Evolutionary conservation across 92 coral and sea anemone species (phyloP), one percentile per base, ranked within the genome.

Genomic region (Chrysogorgia sp.): DNA sequence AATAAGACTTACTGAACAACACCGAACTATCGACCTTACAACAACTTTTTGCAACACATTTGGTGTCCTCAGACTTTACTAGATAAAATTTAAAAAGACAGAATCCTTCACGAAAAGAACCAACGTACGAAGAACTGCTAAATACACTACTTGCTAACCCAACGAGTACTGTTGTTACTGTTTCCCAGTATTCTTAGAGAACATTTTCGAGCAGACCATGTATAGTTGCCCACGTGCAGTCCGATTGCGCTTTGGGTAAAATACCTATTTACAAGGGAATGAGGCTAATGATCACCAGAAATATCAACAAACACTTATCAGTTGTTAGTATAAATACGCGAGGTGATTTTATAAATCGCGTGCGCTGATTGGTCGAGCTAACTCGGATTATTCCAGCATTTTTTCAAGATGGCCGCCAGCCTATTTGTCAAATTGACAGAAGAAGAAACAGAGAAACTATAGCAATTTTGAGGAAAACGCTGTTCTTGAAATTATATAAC

Each of bases 21-120:
- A 76, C 35, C 20, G 82, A 58, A 76, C 31, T 37, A 23, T 19
- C 4, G 82, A 0, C 23, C 17, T 8, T 76, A 76, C 40, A 34
- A 10, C n/a, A n/a, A n/a, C 1, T 76, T 76, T 37, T 37, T 76
- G 41, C 20, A 76, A 26, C 82, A 76, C 32, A 76, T 58, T 37
- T 76, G 82, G 71, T 57, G 58, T 15, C 82, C 82, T 35, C 82
- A 76, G n/a, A n/a, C n/a, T n/a, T n/a, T n/a, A 10, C 40, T 76
- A 30, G 67, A 76, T 40, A 1, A 45, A 2, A 76, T 76, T 22
- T 75, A 77, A 32, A 62, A 32, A 17, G 75, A 23, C 1, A 41
- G 29, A 62, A 26, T 77, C 0, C 62, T 77, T 30, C 63, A 21
- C 33, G 21, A 45, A 14, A 26, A 61, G 7, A 77, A 1, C 82